A percentile compares a stretch with the other conserved stretches of the same genome.
Conservation (phyloP, 2,888 invertebrate species). For the Scaeva pyrastri region DNA sequence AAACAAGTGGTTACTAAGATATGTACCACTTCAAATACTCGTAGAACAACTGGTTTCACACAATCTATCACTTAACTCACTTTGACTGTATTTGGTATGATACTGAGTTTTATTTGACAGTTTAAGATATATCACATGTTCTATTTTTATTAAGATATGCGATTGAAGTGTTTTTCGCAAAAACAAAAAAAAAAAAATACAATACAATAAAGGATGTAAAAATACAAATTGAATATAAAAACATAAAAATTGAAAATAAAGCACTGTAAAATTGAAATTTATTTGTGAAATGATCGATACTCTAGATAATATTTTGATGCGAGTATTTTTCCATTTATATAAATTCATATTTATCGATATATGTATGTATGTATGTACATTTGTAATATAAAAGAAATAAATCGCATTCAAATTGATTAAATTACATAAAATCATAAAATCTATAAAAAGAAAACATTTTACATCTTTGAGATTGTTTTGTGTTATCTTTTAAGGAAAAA, state of each 20-base stretch:
- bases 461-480: no score
- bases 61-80: not conserved
- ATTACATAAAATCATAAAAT: no score
- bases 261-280: slow-evolving; percentile 66
- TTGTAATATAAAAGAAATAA: no score
- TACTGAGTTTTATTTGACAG: slow-evolving; percentile 22
- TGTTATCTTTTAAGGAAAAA: no score
- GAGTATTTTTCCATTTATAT: slow-evolving; percentile 1
- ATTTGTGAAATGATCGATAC: slow-evolving; percentile 34
- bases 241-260: slow-evolving; percentile 69
- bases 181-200: slow-evolving; percentile 22
- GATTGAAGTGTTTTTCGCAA: slow-evolving; percentile 4
- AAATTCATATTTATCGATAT: not conserved
- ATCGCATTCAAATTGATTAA: no score
- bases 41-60: no score
- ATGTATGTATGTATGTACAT: no score
- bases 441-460: no score
- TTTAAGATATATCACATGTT: slow-evolving; percentile 11
- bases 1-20: no score
- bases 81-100: slow-evolving; percentile 4
- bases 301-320: slow-evolving; percentile 26
- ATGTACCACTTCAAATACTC: no score
- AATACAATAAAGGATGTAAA: no score
- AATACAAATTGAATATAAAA: slow-evolving; percentile 59
- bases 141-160: not conserved